Evolutionary conservation across 2,113 vertebrate species (phyloP), one percentile per base, ranked within the genome.

Genomic region (Agapornis roseicollis): DNA sequence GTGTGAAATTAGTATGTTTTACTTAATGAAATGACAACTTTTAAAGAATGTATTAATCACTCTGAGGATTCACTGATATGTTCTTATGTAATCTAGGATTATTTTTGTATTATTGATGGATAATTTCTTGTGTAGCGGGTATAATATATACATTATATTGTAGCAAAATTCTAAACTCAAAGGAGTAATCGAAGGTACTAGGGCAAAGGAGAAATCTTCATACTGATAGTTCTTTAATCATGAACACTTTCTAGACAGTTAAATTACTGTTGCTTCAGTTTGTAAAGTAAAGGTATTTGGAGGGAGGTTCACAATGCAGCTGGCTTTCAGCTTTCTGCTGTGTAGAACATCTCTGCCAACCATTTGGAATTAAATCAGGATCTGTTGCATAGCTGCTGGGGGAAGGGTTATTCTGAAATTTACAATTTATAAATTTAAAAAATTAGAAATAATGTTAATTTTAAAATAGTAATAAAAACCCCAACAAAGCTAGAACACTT

Each of bases 61-160:
- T 6, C 52, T 27, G 72, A 64, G 68, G 39, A 80, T 77, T 90
- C 33, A 42, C 39, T 71, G 35, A 16, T 70, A 74, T 80, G 42
- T 65, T 88, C 16, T 71, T 52, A 68, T 5, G 7, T 91, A 86
- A 93, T 78, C 64, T 92, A 20, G 31, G 35, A 72, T 92, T 94
- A 89, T 28, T 94, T 96, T 90, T 76, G 18, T 69, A 33, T 86
- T 92, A 85, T 53, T 76, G 37, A 68, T 84, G 50, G 72, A 90
- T 92, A 71, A 64, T 90, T 29, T 60, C 61, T 83, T 93, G 33
- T 86, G 13, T 90, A 81, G 68, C 13, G 56, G 50, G 9, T 90
- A 63, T 64, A 80, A 12, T 65, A 20, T 74, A 66, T 80, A 17
- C 24, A 28, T 72, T 89, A 13, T 78, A 61, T 85, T 92, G 31